phyloP scores from a whole-genome alignment of 2,888 invertebrate genomes.

The Falcaria lacertinaria region DNA sequence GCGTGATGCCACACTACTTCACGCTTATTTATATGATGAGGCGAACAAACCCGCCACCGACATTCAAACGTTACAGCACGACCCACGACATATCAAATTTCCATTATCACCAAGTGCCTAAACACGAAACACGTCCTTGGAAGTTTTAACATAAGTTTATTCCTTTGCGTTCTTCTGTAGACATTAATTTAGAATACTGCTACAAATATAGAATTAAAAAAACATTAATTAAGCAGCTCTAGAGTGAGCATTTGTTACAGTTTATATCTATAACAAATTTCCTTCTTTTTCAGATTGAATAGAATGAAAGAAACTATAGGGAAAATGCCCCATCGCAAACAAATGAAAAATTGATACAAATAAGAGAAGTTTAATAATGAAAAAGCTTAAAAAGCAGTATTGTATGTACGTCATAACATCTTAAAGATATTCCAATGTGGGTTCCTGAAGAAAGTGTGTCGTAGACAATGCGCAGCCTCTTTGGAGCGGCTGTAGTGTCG shows the following conservation, averaged over 20 bases:
- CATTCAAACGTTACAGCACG: conserved; percentile 57
- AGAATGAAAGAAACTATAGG: conserved; percentile 35
- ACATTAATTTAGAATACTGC: too few relatives aligned
- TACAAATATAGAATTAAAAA: too few relatives aligned
- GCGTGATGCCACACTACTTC: conserved; percentile 68
- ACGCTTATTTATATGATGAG: conserved; percentile 73
- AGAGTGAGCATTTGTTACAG: too few relatives aligned
- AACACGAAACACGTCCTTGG: conserved; percentile 19
- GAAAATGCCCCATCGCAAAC: conserved; percentile 14
- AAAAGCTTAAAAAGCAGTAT: conserved; percentile 44
- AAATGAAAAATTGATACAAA: conserved; percentile 3
- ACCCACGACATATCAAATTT: conserved; percentile 69
- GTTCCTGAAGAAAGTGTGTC: conserved; percentile 47
- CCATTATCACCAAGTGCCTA: conserved; percentile 53
- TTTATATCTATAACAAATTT: not conserved
- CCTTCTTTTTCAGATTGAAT: conserved; percentile 43
- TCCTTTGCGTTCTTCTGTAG: conserved; percentile 12
- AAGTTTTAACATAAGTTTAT: not conserved
- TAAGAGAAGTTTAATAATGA: conserved; percentile 35
- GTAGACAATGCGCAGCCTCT: conserved; percentile 73
- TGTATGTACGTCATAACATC: conserved; percentile 24
- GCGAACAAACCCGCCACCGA: conserved; percentile 55
- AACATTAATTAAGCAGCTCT: conserved; percentile 5
- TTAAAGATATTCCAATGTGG: conserved; percentile 62
- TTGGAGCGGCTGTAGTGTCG: conserved; percentile 62